These are phyloP conservation scores for Drosophila santomea DNA, from an alignment of 1,140 invertebrate species.

Conservation along the genomic window DNA sequence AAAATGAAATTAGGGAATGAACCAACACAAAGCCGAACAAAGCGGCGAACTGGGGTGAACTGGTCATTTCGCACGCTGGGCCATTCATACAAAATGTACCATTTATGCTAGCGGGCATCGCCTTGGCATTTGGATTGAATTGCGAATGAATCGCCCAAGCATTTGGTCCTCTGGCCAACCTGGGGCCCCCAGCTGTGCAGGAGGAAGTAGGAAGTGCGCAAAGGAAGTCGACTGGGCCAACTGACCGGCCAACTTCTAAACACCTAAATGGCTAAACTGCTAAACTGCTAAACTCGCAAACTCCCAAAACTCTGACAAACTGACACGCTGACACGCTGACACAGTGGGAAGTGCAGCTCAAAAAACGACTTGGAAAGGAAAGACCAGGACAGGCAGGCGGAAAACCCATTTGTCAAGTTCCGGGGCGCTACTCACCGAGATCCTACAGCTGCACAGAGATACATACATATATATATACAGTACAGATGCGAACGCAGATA, in stretches of 20 bases:
- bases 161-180: slow-evolving; percentile 8
- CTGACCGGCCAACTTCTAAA: slow-evolving; percentile 1
- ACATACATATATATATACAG: not conserved
- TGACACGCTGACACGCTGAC: slow-evolving; percentile 29
- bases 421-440: slow-evolving; percentile 52
- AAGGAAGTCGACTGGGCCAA: slow-evolving; percentile 49
- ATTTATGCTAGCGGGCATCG: slow-evolving; percentile 60
- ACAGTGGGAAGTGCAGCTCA: slow-evolving; percentile 58
- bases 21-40: slow-evolving; percentile 21
- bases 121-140: slow-evolving; percentile 77
- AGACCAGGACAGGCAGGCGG: slow-evolving; percentile 3
- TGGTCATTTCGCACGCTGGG: slow-evolving; percentile 51
- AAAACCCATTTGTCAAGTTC: slow-evolving; percentile 77
- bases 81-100: slow-evolving; percentile 63
- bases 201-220: slow-evolving; percentile 74
- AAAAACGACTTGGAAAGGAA: slow-evolving; percentile 16
- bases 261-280: too few species aligned
- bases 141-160: slow-evolving; percentile 67
- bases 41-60: slow-evolving; percentile 23
- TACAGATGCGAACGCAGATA: slow-evolving; percentile 4
- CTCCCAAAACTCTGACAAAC: too few species aligned
- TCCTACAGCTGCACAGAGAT: slow-evolving; percentile 46
- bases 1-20: slow-evolving; percentile 32
- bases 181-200: slow-evolving; percentile 51
- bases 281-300: too few species aligned